phyloP scores from a whole-genome alignment of 2,113 vertebrate genomes.

The Macaca mulatta region DNA sequence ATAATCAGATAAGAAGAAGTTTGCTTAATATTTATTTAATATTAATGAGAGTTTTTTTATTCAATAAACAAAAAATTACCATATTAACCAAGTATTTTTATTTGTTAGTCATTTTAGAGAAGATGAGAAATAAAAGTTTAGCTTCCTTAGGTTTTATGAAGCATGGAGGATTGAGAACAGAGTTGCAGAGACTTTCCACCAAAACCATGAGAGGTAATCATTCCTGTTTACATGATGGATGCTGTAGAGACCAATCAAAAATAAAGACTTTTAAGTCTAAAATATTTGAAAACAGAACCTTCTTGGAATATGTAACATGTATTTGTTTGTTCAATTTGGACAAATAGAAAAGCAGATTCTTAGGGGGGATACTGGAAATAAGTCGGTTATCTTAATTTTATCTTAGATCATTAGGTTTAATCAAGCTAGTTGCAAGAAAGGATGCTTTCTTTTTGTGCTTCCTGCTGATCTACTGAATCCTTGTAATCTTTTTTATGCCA shows the following conservation, averaged over 20 bases:
- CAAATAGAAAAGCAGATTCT: neutral
- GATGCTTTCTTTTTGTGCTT: constrained; percentile 43
- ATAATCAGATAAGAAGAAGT: neutral
- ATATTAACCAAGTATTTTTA: neutral
- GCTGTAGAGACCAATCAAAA: neutral
- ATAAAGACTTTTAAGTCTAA: neutral
- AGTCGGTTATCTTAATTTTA: constrained; percentile 68
- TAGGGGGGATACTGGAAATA: constrained; percentile 29
- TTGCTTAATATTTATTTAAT: neutral
- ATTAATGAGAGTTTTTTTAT: neutral
- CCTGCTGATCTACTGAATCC: constrained; percentile 61
- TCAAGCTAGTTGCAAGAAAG: constrained; percentile 64
- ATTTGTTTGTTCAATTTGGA: constrained; percentile 14
- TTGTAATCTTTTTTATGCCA: constrained; percentile 52
- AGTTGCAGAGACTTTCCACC: neutral
- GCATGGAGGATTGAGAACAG: neutral
- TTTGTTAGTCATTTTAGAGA: neutral
- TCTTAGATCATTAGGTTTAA: constrained; percentile 69
- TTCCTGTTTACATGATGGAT: neutral
- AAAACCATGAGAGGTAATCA: neutral
- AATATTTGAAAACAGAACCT: neutral
- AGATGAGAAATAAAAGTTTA: neutral
- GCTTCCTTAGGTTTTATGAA: neutral
- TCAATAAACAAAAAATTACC: neutral
- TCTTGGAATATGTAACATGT: neutral